Evolutionary conservation across 2,888 invertebrate genomes (phyloP), one percentile per base, ranked within the genome.

Genomic region (Acholoe squamosa): DNA sequence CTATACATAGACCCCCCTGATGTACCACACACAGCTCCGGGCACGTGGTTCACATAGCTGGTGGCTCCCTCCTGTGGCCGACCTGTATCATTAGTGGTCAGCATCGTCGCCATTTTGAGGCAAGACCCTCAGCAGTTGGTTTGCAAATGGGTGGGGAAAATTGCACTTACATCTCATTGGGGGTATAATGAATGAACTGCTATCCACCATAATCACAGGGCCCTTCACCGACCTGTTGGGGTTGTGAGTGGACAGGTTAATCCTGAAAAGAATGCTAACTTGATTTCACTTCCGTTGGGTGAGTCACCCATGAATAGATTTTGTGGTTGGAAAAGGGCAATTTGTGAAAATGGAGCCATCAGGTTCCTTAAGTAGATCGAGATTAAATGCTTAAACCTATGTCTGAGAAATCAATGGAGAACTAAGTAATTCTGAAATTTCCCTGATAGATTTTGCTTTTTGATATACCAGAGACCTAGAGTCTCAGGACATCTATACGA

Each of bases 71-170:
- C 61, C 19, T 61, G 61, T 61, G 61, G 61, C 61, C n/a, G 7
- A 61, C 61, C 61, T 61, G 61, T 61, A 61, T 61, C 61, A 61
- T 61, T 61, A 61, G 61, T n/a, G 61, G 61, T 61, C 61, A 61
- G 61, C n/a, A n/a, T n/a, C 14, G 61, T 7, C 61, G 61, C n/a
- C 61, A n/a, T n/a, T 61, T n/a, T n/a, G n/a, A 61, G n/a, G 61
- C 43, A 61, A n/a, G 61, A 61, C 61, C 61, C n/a, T n/a, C 61
- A 61, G n/a, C 22, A 61, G 61, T n/a, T 61, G 61, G 61, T 61
- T n/a, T n/a, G 3, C 10, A 43, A 61, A 61, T 1, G 61, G 61
- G 61, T n/a, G 61, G 61, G 61, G n/a, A 61, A 61, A 61, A n/a
- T n/a, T 61, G 61, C n/a, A 61, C 61, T 61, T 61, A n/a, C 22